Percentiles rank a stretch among this genome's conserved stretches.
Evolutionary conservation across 2,797 vertebrate genomes (phyloP).

Genomic region (Falco novaeseelandiae): DNA sequence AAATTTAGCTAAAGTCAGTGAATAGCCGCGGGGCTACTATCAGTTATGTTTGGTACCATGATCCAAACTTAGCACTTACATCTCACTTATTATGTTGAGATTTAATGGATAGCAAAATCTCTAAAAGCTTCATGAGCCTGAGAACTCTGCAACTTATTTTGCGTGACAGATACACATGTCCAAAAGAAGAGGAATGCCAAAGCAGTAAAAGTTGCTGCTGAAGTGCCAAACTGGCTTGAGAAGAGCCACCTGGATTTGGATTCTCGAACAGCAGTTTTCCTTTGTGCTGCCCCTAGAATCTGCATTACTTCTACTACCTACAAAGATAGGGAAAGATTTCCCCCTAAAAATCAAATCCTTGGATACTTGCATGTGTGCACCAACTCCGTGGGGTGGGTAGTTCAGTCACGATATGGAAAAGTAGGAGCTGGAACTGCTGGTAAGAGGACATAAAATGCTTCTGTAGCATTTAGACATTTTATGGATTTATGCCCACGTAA

Average conservation of each 20-base stretch:
- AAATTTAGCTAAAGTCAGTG: constrained; percentile 37
- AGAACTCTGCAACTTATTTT: constrained; percentile 8
- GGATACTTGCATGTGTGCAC: not conserved
- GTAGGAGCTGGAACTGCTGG: not conserved
- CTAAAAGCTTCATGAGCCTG: not conserved
- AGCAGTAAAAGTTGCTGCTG: not conserved
- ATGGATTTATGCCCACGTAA: not conserved
- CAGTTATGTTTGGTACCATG: constrained; percentile 45
- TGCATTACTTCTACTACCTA: not conserved
- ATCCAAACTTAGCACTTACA: constrained; percentile 54
- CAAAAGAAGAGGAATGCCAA: not conserved
- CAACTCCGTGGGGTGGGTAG: not conserved
- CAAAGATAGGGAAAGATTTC: not conserved
- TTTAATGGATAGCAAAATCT: constrained; percentile 34
- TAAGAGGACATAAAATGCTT: not conserved
- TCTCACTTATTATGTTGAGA: constrained; percentile 30
- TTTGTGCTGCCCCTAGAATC: not conserved
- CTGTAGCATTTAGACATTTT: not conserved
- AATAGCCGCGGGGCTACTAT: constrained; percentile 34
- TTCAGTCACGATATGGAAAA: not conserved
- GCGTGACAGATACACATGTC: not conserved
- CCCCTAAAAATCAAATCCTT: not conserved
- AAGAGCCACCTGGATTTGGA: not conserved
- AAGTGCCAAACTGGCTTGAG: not conserved
- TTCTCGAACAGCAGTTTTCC: not conserved